Conservation (phyloP, 2,797 vertebrate species). For the Acridotheres tristis region DNA sequence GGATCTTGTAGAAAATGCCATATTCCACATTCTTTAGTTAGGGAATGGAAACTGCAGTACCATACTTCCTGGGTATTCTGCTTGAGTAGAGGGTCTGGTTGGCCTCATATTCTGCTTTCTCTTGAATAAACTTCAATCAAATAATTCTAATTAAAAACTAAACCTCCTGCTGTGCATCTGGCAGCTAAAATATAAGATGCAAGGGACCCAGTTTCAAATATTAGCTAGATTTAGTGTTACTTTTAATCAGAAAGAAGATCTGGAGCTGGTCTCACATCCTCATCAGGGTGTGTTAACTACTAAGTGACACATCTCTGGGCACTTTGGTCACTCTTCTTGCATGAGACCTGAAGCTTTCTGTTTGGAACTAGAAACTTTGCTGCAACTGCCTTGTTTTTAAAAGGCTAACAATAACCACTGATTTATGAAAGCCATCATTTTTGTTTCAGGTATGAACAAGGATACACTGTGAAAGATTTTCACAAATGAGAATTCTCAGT, state of each 20-base stretch:
- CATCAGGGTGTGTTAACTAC: background rate
- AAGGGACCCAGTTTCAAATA: background rate
- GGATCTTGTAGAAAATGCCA: background rate
- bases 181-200: background rate
- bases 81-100: background rate
- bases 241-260: background rate
- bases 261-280: background rate
- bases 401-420: background rate
- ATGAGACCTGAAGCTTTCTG: background rate
- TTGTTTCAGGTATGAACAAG: background rate
- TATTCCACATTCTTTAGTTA: background rate
- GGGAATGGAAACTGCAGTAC: background rate
- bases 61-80: background rate
- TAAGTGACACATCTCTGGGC: background rate
- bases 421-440: background rate
- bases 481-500: background rate
- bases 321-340: background rate
- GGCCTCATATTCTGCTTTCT: background rate
- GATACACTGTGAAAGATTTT: background rate
- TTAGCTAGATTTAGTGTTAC: background rate
- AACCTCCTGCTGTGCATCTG: background rate
- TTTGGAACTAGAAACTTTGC: background rate
- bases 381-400: background rate
- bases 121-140: background rate
- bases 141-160: background rate